Evolutionary conservation across 2,113 vertebrate genomes (phyloP), one percentile per base, ranked within the genome.

Genomic region (Tachycineta bicolor): DNA sequence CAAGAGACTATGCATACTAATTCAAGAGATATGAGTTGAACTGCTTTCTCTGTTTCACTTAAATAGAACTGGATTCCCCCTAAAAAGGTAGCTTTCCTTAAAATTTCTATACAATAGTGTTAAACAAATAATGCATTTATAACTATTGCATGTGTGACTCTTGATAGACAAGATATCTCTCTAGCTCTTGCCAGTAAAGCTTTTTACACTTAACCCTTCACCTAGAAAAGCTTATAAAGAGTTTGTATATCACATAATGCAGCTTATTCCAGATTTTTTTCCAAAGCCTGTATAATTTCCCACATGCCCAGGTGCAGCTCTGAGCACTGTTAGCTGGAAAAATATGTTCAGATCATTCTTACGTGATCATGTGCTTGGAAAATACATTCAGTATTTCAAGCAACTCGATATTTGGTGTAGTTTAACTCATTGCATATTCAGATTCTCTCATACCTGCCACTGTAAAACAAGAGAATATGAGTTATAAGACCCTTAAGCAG

Each of bases 401-500:
- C 25, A 89, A 62, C 41, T 89, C 3, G 0, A 5, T 88, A 83
- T 90, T 88, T 91, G 47, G 68, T 68, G 58, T 31, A 83, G 69
- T 91, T 63, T 16, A 96, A 71, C 58, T 75, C 83, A 81, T 18
- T 69, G 43, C 49, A 74, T 76, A 86, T 93, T 87, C 65, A 82
- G 50, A 73, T 81, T 95, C 47, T 49, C 50, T 70, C 67, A 52
- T n/a, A 89, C 18, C n/a, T 84, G 70, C 43, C 75, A 49, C 22
- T 79, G 69, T 90, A 94, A 88, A 96, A 78, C 64, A 94, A 73
- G 62, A 87, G 14, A 85, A 83, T 70, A 46, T 83, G 68, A 90
- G 73, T 81, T 90, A 76, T 70, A 76, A 93, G 58, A 76, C 73
- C 93, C 88, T 87, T 78, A 95, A 90, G 90, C 69, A 89, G 89